A percentile compares a stretch with the other conserved stretches of the same genome.
Evolutionary conservation across 2,113 vertebrate species (phyloP).

Genomic region (Hippocampus comes): DNA sequence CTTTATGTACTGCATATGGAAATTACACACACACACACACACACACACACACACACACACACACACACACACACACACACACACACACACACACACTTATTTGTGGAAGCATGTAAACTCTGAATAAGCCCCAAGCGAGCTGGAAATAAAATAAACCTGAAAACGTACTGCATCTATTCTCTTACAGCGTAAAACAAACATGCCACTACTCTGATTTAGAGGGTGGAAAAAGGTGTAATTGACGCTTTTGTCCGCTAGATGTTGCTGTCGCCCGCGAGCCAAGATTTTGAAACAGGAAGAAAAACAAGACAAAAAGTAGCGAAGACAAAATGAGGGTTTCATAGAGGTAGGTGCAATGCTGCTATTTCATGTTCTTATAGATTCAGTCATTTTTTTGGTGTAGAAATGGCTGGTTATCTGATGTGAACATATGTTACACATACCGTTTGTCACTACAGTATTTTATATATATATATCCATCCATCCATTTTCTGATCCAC

Average conservation of each 20-base stretch:
- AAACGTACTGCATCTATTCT: neutral
- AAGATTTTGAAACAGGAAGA: neutral
- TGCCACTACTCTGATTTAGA: neutral
- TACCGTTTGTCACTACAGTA: too few relatives aligned
- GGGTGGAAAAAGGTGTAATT: slow-evolving; percentile 29
- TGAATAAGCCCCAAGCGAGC: too few relatives aligned
- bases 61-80: too few relatives aligned
- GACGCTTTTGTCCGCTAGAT: slow-evolving; percentile 44
- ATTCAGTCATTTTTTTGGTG: neutral
- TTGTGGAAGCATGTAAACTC: too few relatives aligned
- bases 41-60: too few relatives aligned
- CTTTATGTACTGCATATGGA: too few relatives aligned
- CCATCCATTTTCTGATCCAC: too few relatives aligned
- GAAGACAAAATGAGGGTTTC: slow-evolving; percentile 30
- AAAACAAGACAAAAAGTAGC: neutral
- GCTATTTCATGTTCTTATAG: slow-evolving; percentile 3
- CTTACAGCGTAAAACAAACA: neutral
- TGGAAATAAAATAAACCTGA: too few relatives aligned
- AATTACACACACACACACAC: too few relatives aligned
- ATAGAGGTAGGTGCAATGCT: slow-evolving; percentile 8
- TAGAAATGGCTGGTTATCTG: neutral
- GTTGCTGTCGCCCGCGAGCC: slow-evolving; percentile 48
- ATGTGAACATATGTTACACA: neutral
- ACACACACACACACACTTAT: too few relatives aligned
- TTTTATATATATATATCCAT: too few relatives aligned